phyloP scores from a whole-genome alignment of 2,113 vertebrate genomes.

The Rhinoderma darwinii region DNA sequence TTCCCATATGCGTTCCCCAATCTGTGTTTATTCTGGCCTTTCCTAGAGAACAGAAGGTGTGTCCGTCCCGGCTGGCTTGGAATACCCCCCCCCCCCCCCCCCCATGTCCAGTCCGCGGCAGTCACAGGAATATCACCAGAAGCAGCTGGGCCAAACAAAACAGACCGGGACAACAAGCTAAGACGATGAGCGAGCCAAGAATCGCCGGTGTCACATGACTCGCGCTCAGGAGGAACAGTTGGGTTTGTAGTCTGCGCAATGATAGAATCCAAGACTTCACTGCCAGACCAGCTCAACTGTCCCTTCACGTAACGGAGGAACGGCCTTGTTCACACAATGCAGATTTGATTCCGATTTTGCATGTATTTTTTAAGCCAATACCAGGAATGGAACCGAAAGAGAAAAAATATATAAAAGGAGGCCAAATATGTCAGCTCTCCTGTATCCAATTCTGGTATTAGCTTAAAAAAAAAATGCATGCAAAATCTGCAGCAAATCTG shows the following conservation, averaged over 20 bases:
- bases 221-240: constrained; percentile 1
- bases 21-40: constrained; percentile 61
- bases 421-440: no score
- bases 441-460: no score
- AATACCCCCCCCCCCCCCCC: not conserved
- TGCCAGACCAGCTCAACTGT: constrained; percentile 42
- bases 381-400: no score
- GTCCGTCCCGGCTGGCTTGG: constrained; percentile 59
- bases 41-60: constrained; percentile 63
- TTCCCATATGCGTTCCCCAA: constrained; percentile 41
- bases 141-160: constrained; percentile 35
- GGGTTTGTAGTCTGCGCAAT: not conserved
- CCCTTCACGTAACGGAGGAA: constrained; percentile 4
- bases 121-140: constrained; percentile 43
- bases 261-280: constrained; percentile 29
- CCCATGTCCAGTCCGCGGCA: constrained; percentile 30
- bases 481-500: no score
- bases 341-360: no score
- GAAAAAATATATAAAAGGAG: no score
- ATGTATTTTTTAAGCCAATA: no score
- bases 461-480: no score
- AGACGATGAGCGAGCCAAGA: not conserved
- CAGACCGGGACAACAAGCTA: constrained; percentile 21
- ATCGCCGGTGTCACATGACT: constrained; percentile 22
- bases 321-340: no score